Evolutionary conservation across 2,797 vertebrate genomes (phyloP), one percentile per base, ranked within the genome.

Genomic region (Pipistrellus nathusii): DNA sequence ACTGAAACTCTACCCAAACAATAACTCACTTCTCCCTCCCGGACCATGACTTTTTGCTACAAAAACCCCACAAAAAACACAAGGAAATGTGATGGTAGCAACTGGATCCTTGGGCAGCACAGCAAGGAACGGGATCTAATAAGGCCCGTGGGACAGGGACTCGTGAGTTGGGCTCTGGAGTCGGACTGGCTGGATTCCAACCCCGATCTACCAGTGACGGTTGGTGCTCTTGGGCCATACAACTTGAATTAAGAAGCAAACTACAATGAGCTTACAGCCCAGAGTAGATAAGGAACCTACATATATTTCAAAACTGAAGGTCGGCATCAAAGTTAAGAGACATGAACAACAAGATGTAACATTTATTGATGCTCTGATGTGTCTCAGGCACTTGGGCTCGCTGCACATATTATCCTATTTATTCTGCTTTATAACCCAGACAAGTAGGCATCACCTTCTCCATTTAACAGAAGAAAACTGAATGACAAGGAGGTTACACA

Each of bases 251-350:
- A 64, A 86, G 93, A 85, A 69, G 46, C 38, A 72, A 94, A 81
- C 57, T n/a, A 80, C 72, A 96, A 73, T 35, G 20, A 86, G 76
- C n/a, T 72, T 71, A 71, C 17, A 88, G 41, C 18, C 57, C 48
- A 72, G 15, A 88, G 30, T 18, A 20, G 6, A 84, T 72, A 55
- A 76, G 69, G 75, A 27, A 13, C 75, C n/a, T 72, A 51, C 41
- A 32, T 62, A 5, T 41, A 88, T 71, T 48, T 85, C 21, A 85
- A 92, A 95, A 88, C 3, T 81, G 25, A 96, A 94, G 62, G 21
- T 85, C 64, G 69, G 66, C 93, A 72, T 76, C 53, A 85, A 89
- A 87, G n/a, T 0, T 15, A 38, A 88, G 59, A 15, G 21, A 81
- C 35, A 91, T 88, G 88, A 78, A 27, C 53, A 83, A 53, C 21